Conservation (phyloP, 2,888 invertebrate genomes). For the Nephrotoma guestfalica region DNA sequence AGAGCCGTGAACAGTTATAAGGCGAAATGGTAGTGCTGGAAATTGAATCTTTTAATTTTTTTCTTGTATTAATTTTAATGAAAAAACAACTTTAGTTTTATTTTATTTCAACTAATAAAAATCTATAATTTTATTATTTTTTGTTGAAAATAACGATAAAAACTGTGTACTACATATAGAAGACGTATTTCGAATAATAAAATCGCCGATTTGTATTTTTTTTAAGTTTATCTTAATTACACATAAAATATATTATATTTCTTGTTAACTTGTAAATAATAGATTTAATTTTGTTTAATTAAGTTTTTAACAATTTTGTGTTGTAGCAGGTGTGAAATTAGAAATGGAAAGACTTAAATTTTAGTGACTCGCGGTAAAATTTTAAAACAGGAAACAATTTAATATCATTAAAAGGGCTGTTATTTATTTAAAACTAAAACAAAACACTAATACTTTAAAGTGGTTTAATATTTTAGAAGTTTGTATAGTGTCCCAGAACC, state of each 20-base stretch:
- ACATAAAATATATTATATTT: neutral
- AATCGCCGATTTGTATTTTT: neutral
- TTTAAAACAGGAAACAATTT: neutral
- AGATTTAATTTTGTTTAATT: neutral
- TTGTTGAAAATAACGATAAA: neutral
- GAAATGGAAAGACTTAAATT: neutral
- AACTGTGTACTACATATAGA: neutral
- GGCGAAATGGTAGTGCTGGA: neutral
- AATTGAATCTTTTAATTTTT: neutral
- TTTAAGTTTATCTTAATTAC: neutral
- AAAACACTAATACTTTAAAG: neutral
- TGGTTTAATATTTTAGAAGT: neutral
- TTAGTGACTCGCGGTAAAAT: neutral
- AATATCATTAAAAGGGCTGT: neutral
- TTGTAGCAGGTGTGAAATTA: neutral
- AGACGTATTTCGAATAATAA: neutral
- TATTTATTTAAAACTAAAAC: neutral
- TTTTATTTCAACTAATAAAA: neutral
- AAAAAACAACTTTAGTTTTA: neutral
- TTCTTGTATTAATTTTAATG: neutral
- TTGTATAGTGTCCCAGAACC: neutral
- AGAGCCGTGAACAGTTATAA: neutral
- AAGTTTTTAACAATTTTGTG: neutral
- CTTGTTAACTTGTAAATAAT: neutral
- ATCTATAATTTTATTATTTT: neutral